Evolutionary conservation across 2,888 invertebrate genomes (phyloP).

Genomic region (Mongoloraphidia duomilia): DNA sequence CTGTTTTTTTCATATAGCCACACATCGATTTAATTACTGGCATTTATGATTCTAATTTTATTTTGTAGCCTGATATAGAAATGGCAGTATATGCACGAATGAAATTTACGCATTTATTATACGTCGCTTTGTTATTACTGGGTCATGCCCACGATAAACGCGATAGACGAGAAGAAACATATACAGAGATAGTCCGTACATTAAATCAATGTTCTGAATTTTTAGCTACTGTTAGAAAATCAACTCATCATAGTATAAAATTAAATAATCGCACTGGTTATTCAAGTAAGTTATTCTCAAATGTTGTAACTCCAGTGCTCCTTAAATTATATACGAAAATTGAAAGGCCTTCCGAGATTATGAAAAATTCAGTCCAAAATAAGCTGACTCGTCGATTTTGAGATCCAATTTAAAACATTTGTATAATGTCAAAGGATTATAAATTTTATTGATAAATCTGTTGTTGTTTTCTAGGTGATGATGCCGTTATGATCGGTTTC

Average conservation of each 20-base stretch:
- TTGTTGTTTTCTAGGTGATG: conserved; percentile 37
- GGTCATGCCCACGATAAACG: background rate
- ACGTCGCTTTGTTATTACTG: conserved; percentile 40
- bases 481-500: conserved; percentile 79
- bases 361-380: too few relatives aligned
- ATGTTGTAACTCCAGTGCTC: too few relatives aligned
- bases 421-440: too few relatives aligned
- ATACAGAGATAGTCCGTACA: conserved; percentile 67
- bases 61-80: conserved; percentile 37
- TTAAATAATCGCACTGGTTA: too few relatives aligned
- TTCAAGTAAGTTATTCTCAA: background rate
- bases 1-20: background rate
- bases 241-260: background rate
- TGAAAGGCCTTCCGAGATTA: too few relatives aligned
- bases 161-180: conserved; percentile 28
- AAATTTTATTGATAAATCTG: conserved; percentile 9
- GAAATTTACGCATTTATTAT: conserved; percentile 74
- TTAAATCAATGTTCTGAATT: conserved; percentile 69
- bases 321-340: too few relatives aligned
- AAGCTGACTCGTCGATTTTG: too few relatives aligned
- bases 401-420: too few relatives aligned
- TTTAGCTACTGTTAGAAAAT: conserved; percentile 60
- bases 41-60: conserved; percentile 1
- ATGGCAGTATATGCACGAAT: conserved; percentile 64
- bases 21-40: background rate